A percentile compares a stretch with the other conserved stretches of the same genome.
Conservation (phyloP, 2,888 invertebrate genomes). For the Yponomeuta sedellus region DNA sequence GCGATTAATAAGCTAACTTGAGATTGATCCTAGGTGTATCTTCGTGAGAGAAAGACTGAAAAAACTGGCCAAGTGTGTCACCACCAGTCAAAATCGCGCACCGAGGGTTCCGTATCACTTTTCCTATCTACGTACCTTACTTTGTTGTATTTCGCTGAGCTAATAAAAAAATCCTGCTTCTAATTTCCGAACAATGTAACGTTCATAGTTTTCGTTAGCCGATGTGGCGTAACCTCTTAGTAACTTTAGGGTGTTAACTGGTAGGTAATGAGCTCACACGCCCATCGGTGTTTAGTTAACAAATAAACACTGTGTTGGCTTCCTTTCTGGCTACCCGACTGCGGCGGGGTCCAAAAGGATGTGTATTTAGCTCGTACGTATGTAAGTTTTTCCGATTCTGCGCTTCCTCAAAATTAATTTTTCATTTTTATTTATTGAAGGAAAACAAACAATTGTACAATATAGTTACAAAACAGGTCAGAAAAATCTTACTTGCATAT, state of each 20-base stretch:
- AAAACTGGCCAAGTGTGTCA: too few relatives aligned
- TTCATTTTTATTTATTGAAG: too few relatives aligned
- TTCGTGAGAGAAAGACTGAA: not conserved
- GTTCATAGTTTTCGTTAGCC: not conserved
- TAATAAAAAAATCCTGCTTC: too few relatives aligned
- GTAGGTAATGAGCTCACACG: conserved; percentile 22
- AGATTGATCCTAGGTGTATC: not conserved
- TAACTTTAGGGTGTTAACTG: conserved; percentile 21
- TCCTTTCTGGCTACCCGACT: not conserved
- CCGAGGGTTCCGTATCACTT: too few relatives aligned
- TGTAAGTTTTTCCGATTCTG: too few relatives aligned
- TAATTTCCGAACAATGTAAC: not conserved
- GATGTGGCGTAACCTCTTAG: conserved; percentile 4
- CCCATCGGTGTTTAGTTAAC: conserved; percentile 19
- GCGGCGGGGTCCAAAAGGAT: not conserved
- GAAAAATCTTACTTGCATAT: too few relatives aligned
- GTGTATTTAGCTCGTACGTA: not conserved
- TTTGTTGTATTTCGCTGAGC: too few relatives aligned
- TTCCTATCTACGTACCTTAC: too few relatives aligned
- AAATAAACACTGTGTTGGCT: conserved; percentile 21
- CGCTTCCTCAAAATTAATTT: too few relatives aligned
- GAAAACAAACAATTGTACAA: too few relatives aligned
- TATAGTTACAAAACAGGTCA: too few relatives aligned
- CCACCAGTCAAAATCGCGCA: too few relatives aligned
- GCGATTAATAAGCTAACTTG: not conserved